Base-by-base conservation (phyloP, 1,140 invertebrate species). In the Hyles euphorbiae region DNA sequence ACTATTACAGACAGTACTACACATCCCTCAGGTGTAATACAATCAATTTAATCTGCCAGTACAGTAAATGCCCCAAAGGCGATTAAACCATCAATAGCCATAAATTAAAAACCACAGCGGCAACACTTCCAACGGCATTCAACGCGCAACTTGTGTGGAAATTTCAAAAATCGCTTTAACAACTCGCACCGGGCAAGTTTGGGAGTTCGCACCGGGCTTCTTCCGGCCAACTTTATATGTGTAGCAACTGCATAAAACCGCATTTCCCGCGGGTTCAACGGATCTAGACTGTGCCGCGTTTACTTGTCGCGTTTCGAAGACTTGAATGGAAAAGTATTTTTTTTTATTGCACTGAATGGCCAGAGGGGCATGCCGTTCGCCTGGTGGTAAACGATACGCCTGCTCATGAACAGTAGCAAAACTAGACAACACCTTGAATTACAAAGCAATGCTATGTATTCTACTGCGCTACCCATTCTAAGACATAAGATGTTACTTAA, bases 171-270 rank as follows among this genome's bases (percentile, higher is more conserved):
- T 36, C 56, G 49, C 54, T 58, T 53, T 48, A 53, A 49, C 40
- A 62, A 61, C 61, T 60, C 54, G 48, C 43, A 40, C 51, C 57
- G 45, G 55, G 34, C 45, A 62, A 61, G 53, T 64, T 68, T 65
- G 34, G 7, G 58, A 44, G 53, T 58, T 53, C 51, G 49, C 49
- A 34, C 43, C 22, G 22, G 56, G 61, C 68, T 70, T 70, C 67
- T 72, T 67, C 57, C 63, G 65, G 65, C 63, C 51, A 57, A 66
- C 58, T 69, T 66, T 64, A 63, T 72, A 65, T 68, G 60, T 68
- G 66, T 65, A 59, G 53, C 32, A 60, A 50, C 49, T 54, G 60
- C 60, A 71, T 63, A 59, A 60, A 63, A 63, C 63, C 66, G 61
- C 66, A 66, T 68, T 71, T 71, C 66, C 65, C 65, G 58, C 63